Evolutionary conservation across 2,797 vertebrate species (phyloP).

Genomic region (Esox lucius): DNA sequence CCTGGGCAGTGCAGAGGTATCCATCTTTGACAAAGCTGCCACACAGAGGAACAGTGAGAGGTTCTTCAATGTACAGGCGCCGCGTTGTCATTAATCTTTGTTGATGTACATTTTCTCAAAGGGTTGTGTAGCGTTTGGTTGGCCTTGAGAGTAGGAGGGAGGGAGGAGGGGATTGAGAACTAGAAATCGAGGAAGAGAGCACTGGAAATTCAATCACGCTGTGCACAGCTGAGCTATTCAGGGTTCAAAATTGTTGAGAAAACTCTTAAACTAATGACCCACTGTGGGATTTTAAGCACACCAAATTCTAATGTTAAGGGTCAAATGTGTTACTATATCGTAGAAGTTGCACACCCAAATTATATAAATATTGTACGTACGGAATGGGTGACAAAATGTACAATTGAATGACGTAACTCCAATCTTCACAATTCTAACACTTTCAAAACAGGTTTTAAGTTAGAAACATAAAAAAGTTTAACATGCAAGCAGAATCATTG

Average conservation of each 20-base stretch:
- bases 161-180: constrained; percentile 33
- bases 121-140: constrained; percentile 44
- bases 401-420: constrained; percentile 47
- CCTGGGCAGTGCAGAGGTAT: constrained; percentile 39
- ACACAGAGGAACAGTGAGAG: constrained; percentile 41
- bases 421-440: too few species aligned
- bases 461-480: too few species aligned
- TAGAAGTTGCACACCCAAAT: too few species aligned
- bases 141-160: constrained; percentile 24
- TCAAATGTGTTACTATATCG: too few species aligned
- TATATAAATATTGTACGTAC: too few species aligned
- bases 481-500: too few species aligned
- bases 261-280: constrained; percentile 22
- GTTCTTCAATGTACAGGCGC: constrained; percentile 48
- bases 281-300: too few species aligned
- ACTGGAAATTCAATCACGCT: constrained; percentile 47
- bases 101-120: constrained; percentile 44
- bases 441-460: too few species aligned
- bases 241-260: constrained; percentile 34
- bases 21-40: constrained; percentile 45
- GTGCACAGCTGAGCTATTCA: constrained; percentile 43
- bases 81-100: constrained; percentile 64
- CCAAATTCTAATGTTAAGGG: too few species aligned
- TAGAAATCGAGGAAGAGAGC: constrained; percentile 28
- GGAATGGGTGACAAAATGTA: constrained; percentile 52